Percentiles rank a stretch among this genome's conserved stretches.
Conservation (phyloP, 1,140 invertebrate species). For the Nylanderia fulva region DNA sequence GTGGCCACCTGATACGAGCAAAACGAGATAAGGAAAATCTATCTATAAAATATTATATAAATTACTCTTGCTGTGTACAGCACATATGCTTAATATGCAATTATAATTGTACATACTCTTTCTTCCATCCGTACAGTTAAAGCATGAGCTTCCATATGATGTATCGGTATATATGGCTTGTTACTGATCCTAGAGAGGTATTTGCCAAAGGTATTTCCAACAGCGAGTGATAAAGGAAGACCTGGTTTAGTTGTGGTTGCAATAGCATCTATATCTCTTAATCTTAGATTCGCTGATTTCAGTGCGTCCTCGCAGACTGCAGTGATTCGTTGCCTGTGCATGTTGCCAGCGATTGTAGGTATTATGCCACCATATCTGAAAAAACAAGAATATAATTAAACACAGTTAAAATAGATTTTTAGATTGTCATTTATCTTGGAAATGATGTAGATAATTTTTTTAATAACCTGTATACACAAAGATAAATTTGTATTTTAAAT, state of each 20-base stretch:
- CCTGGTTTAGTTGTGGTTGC: constrained; percentile 96
- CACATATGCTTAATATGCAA: neutral
- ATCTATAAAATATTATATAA: constrained; percentile 47
- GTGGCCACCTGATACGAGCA: constrained; percentile 97
- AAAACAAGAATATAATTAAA: constrained; percentile 75
- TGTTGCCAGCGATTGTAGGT: constrained; percentile 92
- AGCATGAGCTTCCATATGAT: constrained; percentile 99
- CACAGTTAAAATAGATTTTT: constrained; percentile 9
- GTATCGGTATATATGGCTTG: constrained; percentile 97
- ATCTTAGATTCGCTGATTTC: constrained; percentile 87
- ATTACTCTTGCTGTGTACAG: neutral
- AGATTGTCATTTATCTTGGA: constrained; percentile 7
- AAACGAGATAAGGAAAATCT: constrained; percentile 95
- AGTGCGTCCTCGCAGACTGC: constrained; percentile 91
- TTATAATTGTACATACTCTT: constrained; percentile 81
- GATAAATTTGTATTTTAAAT: constrained; percentile 5
- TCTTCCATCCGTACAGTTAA: constrained; percentile 92
- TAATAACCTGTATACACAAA: neutral
- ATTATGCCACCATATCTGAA: constrained; percentile 96
- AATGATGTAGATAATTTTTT: neutral
- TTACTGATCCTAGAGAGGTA: constrained; percentile 89
- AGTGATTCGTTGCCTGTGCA: constrained; percentile 94
- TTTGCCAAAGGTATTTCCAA: constrained; percentile 95
- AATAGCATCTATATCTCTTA: constrained; percentile 95
- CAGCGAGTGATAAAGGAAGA: constrained; percentile 91